A percentile compares a stretch with the other conserved stretches of the same genome.
These are phyloP conservation scores for Apamea anceps DNA, from an alignment of 2,888 invertebrate genomes.

Conservation along the genomic window DNA sequence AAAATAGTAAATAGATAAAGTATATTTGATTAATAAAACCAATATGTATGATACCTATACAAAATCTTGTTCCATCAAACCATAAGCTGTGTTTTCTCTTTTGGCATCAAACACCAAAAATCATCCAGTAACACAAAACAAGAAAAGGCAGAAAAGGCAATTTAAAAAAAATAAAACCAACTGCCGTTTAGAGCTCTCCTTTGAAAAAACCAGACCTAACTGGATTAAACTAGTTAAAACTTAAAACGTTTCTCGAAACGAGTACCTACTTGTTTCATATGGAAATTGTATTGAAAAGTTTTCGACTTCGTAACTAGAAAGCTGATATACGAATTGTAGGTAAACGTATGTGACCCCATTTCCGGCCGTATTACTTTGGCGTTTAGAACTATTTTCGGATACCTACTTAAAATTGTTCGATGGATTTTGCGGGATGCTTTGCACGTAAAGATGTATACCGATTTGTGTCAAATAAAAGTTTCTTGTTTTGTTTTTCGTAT, in stretches of 20 bases:
- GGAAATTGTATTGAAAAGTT: constrained; percentile 59
- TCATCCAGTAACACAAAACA: not conserved
- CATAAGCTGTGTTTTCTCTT: too few relatives aligned
- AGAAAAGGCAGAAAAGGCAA: not conserved
- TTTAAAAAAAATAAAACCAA: constrained; percentile 1
- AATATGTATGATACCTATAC: too few relatives aligned
- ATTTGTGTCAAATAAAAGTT: constrained; percentile 48
- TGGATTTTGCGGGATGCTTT: constrained; percentile 35
- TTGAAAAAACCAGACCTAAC: constrained; percentile 37
- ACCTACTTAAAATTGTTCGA: constrained; percentile 2
- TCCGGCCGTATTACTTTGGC: not conserved
- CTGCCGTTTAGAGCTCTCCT: constrained; percentile 5
- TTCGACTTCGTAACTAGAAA: constrained; percentile 37
- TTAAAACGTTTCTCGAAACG: constrained; percentile 53
- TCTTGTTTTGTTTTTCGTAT: constrained; percentile 32
- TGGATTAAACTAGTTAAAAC: constrained; percentile 56
- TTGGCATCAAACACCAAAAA: not conserved
- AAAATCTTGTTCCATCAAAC: not conserved
- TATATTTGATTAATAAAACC: not conserved
- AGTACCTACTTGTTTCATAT: constrained; percentile 49
- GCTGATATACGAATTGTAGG: constrained; percentile 20
- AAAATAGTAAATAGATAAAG: not conserved
- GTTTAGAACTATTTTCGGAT: constrained; percentile 32
- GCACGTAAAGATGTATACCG: constrained; percentile 27
- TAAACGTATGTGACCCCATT: constrained; percentile 23